Evolutionary conservation across 2,113 vertebrate genomes (phyloP).

Genomic region (Pyxicephalus adspersus): DNA sequence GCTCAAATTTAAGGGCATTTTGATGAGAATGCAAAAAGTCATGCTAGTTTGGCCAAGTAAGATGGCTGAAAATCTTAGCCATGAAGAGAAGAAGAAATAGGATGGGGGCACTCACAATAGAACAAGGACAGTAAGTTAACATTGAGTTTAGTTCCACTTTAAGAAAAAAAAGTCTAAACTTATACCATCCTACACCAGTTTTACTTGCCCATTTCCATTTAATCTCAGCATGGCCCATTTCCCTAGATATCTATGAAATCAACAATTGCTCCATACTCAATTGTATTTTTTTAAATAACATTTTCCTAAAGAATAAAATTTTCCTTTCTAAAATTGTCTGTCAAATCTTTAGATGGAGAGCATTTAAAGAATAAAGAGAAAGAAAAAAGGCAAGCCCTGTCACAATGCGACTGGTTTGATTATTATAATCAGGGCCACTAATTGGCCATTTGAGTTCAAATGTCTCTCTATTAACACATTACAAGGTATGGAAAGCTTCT

Average conservation of each 20-base stretch:
- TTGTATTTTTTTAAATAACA: not conserved
- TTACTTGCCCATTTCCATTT: too few relatives aligned
- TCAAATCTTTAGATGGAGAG: not conserved
- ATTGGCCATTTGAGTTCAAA: slow-evolving; percentile 21
- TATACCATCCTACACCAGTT: too few relatives aligned
- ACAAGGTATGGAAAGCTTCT: not conserved
- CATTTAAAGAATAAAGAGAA: slow-evolving; percentile 10
- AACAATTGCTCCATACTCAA: not conserved
- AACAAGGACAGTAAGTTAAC: too few relatives aligned
- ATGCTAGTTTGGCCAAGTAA: too few relatives aligned
- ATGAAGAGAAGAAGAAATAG: too few relatives aligned
- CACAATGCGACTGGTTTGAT: slow-evolving; percentile 10
- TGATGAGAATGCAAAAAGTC: too few relatives aligned
- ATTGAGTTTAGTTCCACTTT: too few relatives aligned
- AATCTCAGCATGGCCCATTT: not conserved
- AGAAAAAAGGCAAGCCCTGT: not conserved
- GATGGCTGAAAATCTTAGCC: too few relatives aligned
- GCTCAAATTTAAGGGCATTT: too few relatives aligned
- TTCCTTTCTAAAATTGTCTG: slow-evolving; percentile 11
- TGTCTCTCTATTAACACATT: not conserved
- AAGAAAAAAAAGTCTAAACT: too few relatives aligned
- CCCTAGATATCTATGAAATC: not conserved
- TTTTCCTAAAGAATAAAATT: slow-evolving; percentile 8
- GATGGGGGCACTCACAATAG: too few relatives aligned
- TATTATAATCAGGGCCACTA: slow-evolving; percentile 30